Evolutionary conservation across 2,797 vertebrate genomes (phyloP), one percentile per base, ranked within the genome.

Genomic region (Emys orbicularis): DNA sequence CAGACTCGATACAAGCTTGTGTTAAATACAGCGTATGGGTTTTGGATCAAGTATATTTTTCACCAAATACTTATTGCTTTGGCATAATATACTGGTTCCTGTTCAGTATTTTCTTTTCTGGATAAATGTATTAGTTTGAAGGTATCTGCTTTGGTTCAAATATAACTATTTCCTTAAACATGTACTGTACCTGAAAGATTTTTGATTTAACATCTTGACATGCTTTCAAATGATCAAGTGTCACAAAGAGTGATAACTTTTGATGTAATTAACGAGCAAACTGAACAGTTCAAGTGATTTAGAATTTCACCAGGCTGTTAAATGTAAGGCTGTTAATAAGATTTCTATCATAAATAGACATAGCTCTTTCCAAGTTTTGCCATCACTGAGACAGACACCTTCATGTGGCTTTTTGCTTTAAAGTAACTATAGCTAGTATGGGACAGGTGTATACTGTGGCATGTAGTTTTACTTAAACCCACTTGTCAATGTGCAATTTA

Each of bases 211-310:
- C 74, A 88, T 96, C 94, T 89, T 86, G 49, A 94, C 91, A 87
- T 76, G 77, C 93, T 93, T 96, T 97, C 96, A 95, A 93, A 92
- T 94, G 89, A 97, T 96, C 87, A 80, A 95, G 92, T 92, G 94
- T 94, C 94, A 96, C 89, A 95, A 94, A 96, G 95, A 97, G 93
- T 95, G 87, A 83, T 91, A 97, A 89, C n/a, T 91, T 96, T 94
- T 74, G 79, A 89, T 97, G 92, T 97, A 96, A 96, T 94, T 96
- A 97, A 96, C 4, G 12, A 96, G 92, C 87, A 93, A 90, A 97
- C 94, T 96, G 90, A 95, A 95, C 90, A 95, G 82, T 91, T 97
- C 95, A 94, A 94, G 65, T 87, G 19, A 97, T 95, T 97, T 96
- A 94, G 96, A 89, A 93, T 96, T 95, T 90, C 92, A 95, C 86